phyloP scores from a whole-genome alignment of 2,888 invertebrate genomes.

The Villa cingulata region DNA sequence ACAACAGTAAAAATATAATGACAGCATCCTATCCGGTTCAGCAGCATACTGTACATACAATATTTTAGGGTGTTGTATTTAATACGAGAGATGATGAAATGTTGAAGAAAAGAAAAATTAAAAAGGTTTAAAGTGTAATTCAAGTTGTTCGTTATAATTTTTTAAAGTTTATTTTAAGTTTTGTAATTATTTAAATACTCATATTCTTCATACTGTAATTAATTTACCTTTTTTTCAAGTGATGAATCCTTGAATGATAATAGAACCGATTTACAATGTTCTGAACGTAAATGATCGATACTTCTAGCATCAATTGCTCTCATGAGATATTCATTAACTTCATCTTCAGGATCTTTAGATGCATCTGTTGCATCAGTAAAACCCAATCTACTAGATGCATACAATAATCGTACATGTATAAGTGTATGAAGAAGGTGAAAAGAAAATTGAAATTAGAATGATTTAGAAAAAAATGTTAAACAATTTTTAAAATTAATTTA shows the following conservation, averaged over 20 bases:
- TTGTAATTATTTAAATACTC: neutral
- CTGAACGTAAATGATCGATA: slow-evolving; percentile 73
- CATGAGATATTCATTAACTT: slow-evolving; percentile 92
- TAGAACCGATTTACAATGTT: slow-evolving; percentile 76
- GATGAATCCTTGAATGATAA: slow-evolving; percentile 70
- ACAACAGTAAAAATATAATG: slow-evolving; percentile 73
- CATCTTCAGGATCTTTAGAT: slow-evolving; percentile 70
- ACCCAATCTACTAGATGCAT: slow-evolving; percentile 46
- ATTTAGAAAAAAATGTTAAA: neutral
- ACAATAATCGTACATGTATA: slow-evolving; percentile 30
- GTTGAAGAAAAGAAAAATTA: neutral
- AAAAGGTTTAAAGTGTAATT: neutral
- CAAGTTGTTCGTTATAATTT: neutral
- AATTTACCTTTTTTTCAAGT: slow-evolving; percentile 64
- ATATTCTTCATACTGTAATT: neutral
- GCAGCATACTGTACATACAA: slow-evolving; percentile 49
- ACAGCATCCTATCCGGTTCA: slow-evolving; percentile 75
- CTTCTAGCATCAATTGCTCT: slow-evolving; percentile 90
- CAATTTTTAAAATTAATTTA: too few relatives aligned
- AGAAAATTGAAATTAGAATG: neutral
- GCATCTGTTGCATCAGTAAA: slow-evolving; percentile 54
- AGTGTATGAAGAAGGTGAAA: neutral
- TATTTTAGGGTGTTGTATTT: too few relatives aligned
- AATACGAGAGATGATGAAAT: neutral
- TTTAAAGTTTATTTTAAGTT: neutral